phyloP scores from a whole-genome alignment of 2,888 invertebrate species.

The Orthosia cruda region DNA sequence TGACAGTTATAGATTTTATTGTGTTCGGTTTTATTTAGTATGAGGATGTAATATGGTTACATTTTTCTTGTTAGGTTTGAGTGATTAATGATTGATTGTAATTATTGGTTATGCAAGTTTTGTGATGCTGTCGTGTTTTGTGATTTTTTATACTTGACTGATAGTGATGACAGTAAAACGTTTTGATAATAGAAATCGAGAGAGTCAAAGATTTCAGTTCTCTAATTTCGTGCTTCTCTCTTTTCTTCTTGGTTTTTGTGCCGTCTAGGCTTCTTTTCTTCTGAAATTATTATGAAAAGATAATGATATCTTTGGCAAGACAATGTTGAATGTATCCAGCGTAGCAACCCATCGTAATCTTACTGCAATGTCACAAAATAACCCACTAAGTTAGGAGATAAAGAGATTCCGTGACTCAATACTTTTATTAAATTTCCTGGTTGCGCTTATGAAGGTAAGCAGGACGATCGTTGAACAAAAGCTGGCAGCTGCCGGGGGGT shows the following conservation, averaged over 20 bases:
- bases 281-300: background rate
- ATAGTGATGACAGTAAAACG: background rate
- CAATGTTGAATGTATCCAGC: constrained; percentile 9
- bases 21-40: constrained; percentile 67
- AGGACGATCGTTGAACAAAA: constrained; percentile 80
- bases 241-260: too few species aligned
- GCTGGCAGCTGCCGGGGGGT: constrained; percentile 82
- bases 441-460: constrained; percentile 81
- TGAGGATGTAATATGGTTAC: constrained; percentile 14
- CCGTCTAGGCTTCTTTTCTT: too few species aligned
- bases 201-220: background rate
- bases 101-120: constrained; percentile 12
- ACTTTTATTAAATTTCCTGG: constrained; percentile 83
- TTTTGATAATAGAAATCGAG: background rate
- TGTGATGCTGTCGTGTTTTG: background rate
- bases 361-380: constrained; percentile 46
- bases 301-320: background rate
- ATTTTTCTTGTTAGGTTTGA: background rate
- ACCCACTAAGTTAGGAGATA: constrained; percentile 68
- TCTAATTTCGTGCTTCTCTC: background rate
- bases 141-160: background rate
- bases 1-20: constrained; percentile 87
- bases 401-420: constrained; percentile 76
- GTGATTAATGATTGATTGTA: constrained; percentile 26
- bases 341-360: constrained; percentile 10